Conservation (phyloP, 2,888 invertebrate species). For the Conistra vaccinii region DNA sequence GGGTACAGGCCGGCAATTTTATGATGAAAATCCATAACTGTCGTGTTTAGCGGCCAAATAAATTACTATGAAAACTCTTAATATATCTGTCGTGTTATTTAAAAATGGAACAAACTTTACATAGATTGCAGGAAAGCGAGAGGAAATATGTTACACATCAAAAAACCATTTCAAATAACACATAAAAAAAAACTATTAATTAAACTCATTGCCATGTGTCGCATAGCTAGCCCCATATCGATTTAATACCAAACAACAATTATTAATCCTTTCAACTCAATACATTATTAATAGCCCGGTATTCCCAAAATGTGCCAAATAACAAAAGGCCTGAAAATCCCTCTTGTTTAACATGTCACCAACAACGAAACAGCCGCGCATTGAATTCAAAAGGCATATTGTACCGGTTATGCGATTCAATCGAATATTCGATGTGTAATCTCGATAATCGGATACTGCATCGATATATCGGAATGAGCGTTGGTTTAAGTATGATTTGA, state of each 20-base stretch:
- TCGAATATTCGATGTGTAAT: constrained; percentile 55
- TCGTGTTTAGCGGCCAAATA: too few species aligned
- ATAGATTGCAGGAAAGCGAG: too few species aligned
- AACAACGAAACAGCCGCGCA: constrained; percentile 24
- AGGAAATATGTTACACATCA: too few species aligned
- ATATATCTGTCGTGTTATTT: too few species aligned
- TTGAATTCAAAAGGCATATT: constrained; percentile 42
- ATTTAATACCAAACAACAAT: constrained; percentile 4
- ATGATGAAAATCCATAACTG: too few species aligned
- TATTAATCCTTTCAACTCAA: constrained; percentile 20
- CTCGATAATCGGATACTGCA: constrained; percentile 51
- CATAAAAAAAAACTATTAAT: too few species aligned
- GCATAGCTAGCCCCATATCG: background rate
- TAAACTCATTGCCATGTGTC: background rate
- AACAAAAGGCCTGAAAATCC: constrained; percentile 30
- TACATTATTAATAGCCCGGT: constrained; percentile 14
- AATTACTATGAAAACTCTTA: too few species aligned
- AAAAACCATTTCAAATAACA: too few species aligned
- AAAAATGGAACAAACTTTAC: too few species aligned
- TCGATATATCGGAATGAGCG: constrained; percentile 34
- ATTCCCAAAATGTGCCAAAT: background rate
- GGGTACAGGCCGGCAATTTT: too few species aligned
- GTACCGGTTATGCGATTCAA: constrained; percentile 29
- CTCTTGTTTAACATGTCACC: constrained; percentile 34
- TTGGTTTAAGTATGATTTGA: constrained; percentile 32